Conservation (phyloP, 2,888 invertebrate species). For the Tipula lateralis region DNA sequence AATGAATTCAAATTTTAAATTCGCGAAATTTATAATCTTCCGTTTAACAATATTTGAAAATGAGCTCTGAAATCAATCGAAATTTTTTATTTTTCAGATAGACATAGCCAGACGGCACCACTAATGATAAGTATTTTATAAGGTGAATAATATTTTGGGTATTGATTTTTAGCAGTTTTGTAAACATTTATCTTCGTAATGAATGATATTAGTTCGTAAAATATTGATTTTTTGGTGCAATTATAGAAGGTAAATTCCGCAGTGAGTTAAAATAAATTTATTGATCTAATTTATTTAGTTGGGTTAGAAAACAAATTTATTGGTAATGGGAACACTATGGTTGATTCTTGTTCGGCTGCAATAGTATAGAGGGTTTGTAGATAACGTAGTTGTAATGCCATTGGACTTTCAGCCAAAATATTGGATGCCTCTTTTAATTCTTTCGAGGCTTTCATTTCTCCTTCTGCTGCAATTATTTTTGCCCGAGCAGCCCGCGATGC, state of each 20-base stretch:
- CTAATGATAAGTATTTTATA: background rate
- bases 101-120: background rate
- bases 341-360: constrained; percentile 61
- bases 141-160: background rate
- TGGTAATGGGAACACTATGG: constrained; percentile 61
- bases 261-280: background rate
- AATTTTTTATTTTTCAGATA: background rate
- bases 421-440: constrained; percentile 60
- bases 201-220: background rate
- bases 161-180: background rate
- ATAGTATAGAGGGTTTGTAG: constrained; percentile 59
- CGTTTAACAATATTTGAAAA: too few relatives aligned
- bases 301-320: constrained; percentile 40
- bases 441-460: constrained; percentile 58
- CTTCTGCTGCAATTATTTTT: constrained; percentile 65
- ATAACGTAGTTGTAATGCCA: constrained; percentile 50
- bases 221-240: background rate
- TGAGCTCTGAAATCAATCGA: background rate
- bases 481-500: constrained; percentile 64
- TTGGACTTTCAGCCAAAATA: constrained; percentile 56
- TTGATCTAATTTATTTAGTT: background rate
- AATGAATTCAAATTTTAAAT: too few relatives aligned
- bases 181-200: background rate
- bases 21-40: too few relatives aligned
- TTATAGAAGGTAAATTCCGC: background rate